Percentiles rank a stretch among this genome's conserved stretches.
These are phyloP conservation scores for Cyanoderma ruficeps DNA, from an alignment of 2,113 vertebrate genomes.

Conservation along the genomic window DNA sequence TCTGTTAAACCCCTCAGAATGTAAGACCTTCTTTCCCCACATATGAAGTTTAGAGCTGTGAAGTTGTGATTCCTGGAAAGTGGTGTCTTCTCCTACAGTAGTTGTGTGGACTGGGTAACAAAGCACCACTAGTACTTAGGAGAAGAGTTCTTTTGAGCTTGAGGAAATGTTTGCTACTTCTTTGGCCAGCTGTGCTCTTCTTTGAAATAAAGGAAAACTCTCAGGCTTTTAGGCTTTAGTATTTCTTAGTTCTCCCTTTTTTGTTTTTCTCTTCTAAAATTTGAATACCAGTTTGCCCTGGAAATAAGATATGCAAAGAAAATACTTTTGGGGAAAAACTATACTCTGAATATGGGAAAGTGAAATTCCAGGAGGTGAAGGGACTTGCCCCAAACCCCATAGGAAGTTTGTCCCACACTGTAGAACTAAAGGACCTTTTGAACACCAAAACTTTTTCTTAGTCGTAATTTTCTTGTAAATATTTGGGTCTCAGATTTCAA, in stretches of 20 bases:
- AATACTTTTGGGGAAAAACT: background rate
- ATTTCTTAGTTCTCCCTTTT: background rate
- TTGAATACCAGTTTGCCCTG: background rate
- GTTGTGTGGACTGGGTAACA: background rate
- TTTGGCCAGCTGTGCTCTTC: background rate
- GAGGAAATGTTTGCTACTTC: background rate
- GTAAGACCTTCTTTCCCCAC: background rate
- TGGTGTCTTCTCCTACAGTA: background rate
- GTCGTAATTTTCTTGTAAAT: slow-evolving; percentile 33
- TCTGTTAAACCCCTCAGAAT: background rate
- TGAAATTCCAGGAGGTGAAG: background rate
- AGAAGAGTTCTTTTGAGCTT: background rate
- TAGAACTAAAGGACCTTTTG: background rate
- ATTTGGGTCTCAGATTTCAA: slow-evolving; percentile 23
- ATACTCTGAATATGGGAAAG: background rate
- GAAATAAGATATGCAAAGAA: background rate
- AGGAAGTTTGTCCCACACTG: background rate
- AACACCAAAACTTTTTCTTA: background rate
- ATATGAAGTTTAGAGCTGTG: background rate
- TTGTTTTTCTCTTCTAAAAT: background rate
- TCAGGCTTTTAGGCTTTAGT: background rate
- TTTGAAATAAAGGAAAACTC: background rate
- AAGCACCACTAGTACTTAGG: background rate
- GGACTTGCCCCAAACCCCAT: background rate
- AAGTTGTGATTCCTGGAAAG: background rate